phyloP scores from a whole-genome alignment of 2,888 invertebrate genomes.

The Notodonta dromedarius region DNA sequence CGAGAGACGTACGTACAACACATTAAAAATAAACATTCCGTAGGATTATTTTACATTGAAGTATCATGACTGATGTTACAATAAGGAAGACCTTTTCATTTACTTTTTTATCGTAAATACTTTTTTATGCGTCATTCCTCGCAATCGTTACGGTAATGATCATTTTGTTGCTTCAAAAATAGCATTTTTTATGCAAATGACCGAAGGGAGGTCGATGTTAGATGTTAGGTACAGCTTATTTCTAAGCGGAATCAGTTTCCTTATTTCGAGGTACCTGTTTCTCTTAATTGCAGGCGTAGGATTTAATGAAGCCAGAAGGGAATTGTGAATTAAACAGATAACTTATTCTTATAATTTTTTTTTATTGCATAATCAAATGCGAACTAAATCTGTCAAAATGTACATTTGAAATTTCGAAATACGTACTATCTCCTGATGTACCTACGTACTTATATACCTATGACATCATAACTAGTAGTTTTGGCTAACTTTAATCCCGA shows the following conservation, averaged over 20 bases:
- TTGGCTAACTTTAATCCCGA: too few relatives aligned
- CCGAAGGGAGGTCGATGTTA: conserved; percentile 51
- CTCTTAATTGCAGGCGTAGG: conserved; percentile 68
- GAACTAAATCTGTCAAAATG: too few relatives aligned
- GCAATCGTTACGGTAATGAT: conserved; percentile 47
- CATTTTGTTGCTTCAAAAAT: conserved; percentile 53
- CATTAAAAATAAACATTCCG: neutral
- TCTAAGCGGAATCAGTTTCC: conserved; percentile 71
- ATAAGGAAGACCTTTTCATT: neutral
- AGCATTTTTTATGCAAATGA: conserved; percentile 71
- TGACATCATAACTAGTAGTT: too few relatives aligned
- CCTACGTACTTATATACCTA: too few relatives aligned
- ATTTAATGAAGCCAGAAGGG: conserved; percentile 52
- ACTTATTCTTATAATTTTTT: too few relatives aligned
- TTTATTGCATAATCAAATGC: too few relatives aligned
- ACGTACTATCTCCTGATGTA: too few relatives aligned
- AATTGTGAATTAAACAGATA: too few relatives aligned
- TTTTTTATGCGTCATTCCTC: conserved; percentile 34
- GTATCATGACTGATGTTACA: conserved; percentile 17
- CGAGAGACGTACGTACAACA: neutral
- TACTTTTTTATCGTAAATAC: conserved; percentile 14
- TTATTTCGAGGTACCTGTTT: conserved; percentile 43
- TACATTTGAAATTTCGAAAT: too few relatives aligned
- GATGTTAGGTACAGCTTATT: conserved; percentile 66
- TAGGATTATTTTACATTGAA: neutral